These are phyloP conservation scores for Tragulus kanchil DNA, from an alignment of 2,113 vertebrate species.

Conservation along the genomic window DNA sequence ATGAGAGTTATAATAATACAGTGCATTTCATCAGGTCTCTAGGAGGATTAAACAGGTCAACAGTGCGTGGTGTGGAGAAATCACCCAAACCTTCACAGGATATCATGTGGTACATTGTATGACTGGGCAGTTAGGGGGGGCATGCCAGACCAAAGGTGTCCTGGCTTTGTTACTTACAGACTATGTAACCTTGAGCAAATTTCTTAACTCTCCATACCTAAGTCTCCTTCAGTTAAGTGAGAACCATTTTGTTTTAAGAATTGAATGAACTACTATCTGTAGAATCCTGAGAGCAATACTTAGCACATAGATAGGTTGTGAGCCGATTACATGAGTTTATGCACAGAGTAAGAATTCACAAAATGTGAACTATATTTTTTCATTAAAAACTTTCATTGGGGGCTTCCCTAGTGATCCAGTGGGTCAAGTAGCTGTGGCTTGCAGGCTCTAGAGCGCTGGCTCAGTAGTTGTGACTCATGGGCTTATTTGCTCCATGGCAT, in stretches of 20 bases:
- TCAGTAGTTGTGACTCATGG: no score
- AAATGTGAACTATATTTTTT: not conserved
- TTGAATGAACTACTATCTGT: not conserved
- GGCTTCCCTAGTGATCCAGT: no score
- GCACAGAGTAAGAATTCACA: not conserved
- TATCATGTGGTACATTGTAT: fast-evolving
- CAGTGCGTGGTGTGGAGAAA: not conserved
- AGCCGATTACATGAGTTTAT: not conserved
- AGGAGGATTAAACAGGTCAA: no score
- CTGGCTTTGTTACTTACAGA: not conserved
- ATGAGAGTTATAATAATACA: not conserved
- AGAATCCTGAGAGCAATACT: not conserved
- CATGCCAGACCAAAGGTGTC: not conserved
- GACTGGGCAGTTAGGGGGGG: not conserved
- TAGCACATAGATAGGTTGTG: not conserved
- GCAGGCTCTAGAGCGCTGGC: no score
- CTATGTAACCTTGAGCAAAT: not conserved
- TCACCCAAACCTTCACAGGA: fast-evolving
- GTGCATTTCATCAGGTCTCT: not conserved
- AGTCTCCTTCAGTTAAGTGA: not conserved
- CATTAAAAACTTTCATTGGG: no score
- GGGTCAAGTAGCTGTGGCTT: no score
- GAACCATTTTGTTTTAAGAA: not conserved
- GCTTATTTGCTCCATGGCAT: no score
- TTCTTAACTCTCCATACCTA: not conserved